A percentile compares a stretch with the other conserved stretches of the same genome.
phyloP scores from a whole-genome alignment of 2,888 invertebrate species.

The Pteria penguin region DNA sequence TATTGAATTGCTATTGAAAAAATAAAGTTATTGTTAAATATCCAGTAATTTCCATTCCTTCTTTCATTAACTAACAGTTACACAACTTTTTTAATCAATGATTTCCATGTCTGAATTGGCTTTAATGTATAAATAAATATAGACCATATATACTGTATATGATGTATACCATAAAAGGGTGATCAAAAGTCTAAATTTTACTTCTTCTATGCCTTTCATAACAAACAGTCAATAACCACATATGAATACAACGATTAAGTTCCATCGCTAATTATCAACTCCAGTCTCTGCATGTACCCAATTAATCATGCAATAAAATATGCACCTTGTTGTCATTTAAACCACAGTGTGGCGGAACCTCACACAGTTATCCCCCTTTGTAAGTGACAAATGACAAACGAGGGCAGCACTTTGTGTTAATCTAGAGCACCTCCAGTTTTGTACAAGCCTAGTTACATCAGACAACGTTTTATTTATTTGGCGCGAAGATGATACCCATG shows the following conservation, averaged over 20 bases:
- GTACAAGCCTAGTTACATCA: not conserved
- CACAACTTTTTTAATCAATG: too few species aligned
- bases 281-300: too few species aligned
- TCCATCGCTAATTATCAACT: too few species aligned
- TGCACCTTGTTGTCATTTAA: not conserved
- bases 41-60: too few species aligned
- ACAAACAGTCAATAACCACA: too few species aligned
- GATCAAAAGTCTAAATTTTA: not conserved
- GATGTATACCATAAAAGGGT: not conserved
- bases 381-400: not conserved
- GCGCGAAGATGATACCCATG: not conserved
- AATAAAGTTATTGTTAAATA: too few species aligned
- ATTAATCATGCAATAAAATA: not conserved
- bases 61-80: too few species aligned
- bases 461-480: not conserved
- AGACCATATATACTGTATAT: too few species aligned
- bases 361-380: not conserved
- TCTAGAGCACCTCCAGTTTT: not conserved
- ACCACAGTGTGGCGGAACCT: not conserved
- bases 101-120: too few species aligned
- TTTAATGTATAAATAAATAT: too few species aligned
- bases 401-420: not conserved
- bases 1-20: too few species aligned
- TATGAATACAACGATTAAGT: too few species aligned
- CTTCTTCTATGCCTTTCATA: not conserved